Percentiles rank a stretch among this genome's conserved stretches.
phyloP scores from a whole-genome alignment of 1,140 invertebrate genomes.

The Bombus breviceps region DNA sequence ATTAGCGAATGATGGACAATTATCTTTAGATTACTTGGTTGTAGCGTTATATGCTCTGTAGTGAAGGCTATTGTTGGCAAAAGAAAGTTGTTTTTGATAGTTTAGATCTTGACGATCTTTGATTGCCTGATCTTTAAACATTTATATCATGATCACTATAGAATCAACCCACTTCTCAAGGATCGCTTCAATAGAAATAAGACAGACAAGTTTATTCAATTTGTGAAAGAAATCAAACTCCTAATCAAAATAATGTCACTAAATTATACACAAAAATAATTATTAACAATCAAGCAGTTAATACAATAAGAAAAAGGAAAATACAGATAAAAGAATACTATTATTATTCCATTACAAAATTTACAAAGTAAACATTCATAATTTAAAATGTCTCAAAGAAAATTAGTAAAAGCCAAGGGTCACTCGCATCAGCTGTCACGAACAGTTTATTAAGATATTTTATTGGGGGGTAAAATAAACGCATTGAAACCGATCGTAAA shows the following conservation, averaged over 20 bases:
- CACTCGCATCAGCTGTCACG: not conserved
- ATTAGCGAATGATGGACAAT: too few species aligned
- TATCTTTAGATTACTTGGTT: too few species aligned
- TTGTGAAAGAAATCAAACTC: not conserved
- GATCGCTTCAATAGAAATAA: not conserved
- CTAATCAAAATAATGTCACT: too few species aligned
- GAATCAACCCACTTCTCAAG: not conserved
- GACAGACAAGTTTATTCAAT: too few species aligned
- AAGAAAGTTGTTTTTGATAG: too few species aligned
- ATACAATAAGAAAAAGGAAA: not conserved
- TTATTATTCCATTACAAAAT: not conserved
- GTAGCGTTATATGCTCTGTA: too few species aligned
- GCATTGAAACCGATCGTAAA: not conserved
- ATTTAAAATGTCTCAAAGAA: too few species aligned
- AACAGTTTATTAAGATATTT: not conserved
- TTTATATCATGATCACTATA: too few species aligned
- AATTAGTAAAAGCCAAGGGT: not conserved
- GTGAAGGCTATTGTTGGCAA: too few species aligned
- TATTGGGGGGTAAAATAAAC: slow-evolving; percentile 11
- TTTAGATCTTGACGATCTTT: not conserved
- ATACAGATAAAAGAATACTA: not conserved
- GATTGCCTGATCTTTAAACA: not conserved
- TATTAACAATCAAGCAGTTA: not conserved
- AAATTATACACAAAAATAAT: not conserved
- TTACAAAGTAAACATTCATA: not conserved